Evolutionary conservation across 53 echinoderm and acorn worm species (phyloP).

Genomic region (Arbacia lixula): DNA sequence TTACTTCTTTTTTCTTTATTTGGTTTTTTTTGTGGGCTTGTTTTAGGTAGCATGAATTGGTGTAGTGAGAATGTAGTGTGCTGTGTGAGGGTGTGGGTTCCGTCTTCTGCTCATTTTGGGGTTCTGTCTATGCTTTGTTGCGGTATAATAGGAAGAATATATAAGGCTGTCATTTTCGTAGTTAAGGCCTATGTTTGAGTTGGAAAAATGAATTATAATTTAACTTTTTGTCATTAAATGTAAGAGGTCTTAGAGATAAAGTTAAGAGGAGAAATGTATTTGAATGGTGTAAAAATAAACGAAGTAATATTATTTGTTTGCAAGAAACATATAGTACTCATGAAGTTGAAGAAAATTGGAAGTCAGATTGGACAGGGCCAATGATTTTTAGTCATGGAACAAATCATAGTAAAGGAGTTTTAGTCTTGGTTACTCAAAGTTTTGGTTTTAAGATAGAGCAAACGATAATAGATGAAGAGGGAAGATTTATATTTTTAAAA

Average conservation of each 20-base stretch:
- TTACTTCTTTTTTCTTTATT: too few relatives aligned
- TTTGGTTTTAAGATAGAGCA: too few relatives aligned
- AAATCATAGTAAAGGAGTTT: too few relatives aligned
- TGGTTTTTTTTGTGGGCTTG: too few relatives aligned
- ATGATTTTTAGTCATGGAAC: too few relatives aligned
- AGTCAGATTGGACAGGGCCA: neutral
- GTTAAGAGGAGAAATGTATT: neutral
- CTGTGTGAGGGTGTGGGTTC: neutral
- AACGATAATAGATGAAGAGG: too few relatives aligned
- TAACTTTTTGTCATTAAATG: too few relatives aligned
- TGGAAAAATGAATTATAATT: neutral
- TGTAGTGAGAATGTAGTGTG: neutral
- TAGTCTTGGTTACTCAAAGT: too few relatives aligned
- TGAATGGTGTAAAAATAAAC: neutral
- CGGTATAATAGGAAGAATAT: neutral
- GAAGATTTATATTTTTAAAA: too few relatives aligned
- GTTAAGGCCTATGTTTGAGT: neutral
- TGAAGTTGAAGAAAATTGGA: neutral
- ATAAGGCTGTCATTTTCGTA: neutral
- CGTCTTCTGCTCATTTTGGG: neutral
- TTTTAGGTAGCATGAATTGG: too few relatives aligned
- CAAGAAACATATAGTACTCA: neutral
- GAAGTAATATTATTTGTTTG: neutral
- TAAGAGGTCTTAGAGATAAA: too few relatives aligned
- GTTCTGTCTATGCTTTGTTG: neutral